Conservation (phyloP, 2,888 invertebrate species). For the Augiades crinisus region DNA sequence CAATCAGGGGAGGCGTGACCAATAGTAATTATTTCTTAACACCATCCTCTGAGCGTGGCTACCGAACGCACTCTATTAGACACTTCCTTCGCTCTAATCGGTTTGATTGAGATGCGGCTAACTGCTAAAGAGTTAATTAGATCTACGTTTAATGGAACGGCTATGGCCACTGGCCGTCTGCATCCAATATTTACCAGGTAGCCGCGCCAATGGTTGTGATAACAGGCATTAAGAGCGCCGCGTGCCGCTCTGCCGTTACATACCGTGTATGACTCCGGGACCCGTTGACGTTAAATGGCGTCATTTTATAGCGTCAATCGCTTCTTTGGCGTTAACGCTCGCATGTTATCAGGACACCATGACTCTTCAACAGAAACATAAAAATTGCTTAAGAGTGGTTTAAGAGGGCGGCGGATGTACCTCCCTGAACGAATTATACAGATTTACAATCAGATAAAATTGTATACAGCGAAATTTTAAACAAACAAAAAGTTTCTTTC, state of each 20-base stretch:
- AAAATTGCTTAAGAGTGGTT: too few species aligned
- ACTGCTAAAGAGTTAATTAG: constrained; percentile 55
- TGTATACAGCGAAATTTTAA: too few species aligned
- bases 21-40: constrained; percentile 77
- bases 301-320: too few species aligned
- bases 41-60: constrained; percentile 65
- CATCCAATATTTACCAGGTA: constrained; percentile 33
- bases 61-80: constrained; percentile 63
- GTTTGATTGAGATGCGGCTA: constrained; percentile 63
- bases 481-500: too few species aligned
- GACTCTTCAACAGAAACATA: too few species aligned
- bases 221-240: constrained; percentile 44
- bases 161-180: constrained; percentile 22
- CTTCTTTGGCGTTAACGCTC: too few species aligned
- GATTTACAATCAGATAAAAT: too few species aligned
- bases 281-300: constrained; percentile 15
- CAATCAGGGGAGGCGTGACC: constrained; percentile 74
- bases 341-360: too few species aligned
- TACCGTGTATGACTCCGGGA: neutral
- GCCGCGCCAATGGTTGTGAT: constrained; percentile 47
- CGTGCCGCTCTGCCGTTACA: constrained; percentile 14
- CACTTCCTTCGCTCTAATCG: constrained; percentile 58
- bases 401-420: too few species aligned
- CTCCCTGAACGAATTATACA: too few species aligned
- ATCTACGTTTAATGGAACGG: constrained; percentile 42